Conservation (phyloP, 53 echinoderm and acorn worm species). For the Echinometra lucunter region DNA sequence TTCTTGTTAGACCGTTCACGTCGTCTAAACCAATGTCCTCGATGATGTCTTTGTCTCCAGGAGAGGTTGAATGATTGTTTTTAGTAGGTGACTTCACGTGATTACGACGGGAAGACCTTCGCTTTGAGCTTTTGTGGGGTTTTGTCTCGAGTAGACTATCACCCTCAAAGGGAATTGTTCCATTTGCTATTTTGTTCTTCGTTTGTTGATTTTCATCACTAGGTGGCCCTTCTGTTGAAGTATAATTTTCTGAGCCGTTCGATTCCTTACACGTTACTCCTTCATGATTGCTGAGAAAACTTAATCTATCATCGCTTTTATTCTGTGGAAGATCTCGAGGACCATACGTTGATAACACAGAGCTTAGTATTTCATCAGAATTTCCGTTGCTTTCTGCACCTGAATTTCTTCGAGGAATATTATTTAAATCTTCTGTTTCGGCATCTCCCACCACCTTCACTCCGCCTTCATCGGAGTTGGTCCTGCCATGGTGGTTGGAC, state of each 20-base stretch:
- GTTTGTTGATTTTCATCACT: background rate
- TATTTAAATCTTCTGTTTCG: background rate
- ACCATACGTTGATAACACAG: conserved; percentile 12
- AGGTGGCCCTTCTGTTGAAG: conserved; percentile 29
- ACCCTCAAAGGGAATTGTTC: background rate
- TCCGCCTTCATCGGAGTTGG: background rate
- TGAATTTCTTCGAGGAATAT: background rate
- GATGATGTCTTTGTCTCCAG: background rate
- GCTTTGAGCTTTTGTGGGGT: conserved; percentile 7
- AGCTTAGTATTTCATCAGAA: background rate
- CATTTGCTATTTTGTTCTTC: background rate
- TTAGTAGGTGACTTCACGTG: conserved; percentile 14
- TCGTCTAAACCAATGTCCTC: conserved; percentile 21
- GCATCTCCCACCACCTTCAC: background rate
- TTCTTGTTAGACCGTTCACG: background rate
- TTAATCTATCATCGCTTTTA: background rate
- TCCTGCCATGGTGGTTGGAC: background rate
- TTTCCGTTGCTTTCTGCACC: background rate
- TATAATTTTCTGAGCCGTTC: conserved; percentile 36
- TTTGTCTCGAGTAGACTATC: background rate
- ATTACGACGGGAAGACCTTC: conserved; percentile 30
- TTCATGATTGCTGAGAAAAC: background rate
- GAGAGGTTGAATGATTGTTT: background rate
- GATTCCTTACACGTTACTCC: background rate
- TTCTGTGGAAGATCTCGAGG: background rate